phyloP scores from a whole-genome alignment of 2,797 vertebrate species.

The Echiichthys vipera region DNA sequence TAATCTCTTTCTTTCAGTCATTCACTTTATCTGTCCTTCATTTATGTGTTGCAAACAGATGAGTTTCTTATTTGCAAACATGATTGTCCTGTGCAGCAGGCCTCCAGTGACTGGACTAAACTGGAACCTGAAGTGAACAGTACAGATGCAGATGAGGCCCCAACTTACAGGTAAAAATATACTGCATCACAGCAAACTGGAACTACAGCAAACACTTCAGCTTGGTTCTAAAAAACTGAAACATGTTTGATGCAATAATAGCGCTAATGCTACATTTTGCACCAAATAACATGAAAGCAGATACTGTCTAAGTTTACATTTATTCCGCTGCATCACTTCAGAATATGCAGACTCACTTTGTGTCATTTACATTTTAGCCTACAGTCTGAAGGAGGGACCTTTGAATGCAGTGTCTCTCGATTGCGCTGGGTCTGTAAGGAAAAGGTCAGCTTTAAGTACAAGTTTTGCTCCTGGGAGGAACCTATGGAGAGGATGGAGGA shows the following conservation, averaged over 20 bases:
- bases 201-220: not conserved
- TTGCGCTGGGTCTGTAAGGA: constrained; percentile 37
- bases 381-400: constrained; percentile 26
- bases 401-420: constrained; percentile 42
- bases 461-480: constrained; percentile 21
- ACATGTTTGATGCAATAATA: too few relatives aligned
- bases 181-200: not conserved
- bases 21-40: too few relatives aligned
- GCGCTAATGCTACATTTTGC: too few relatives aligned
- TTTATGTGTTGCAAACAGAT: not conserved
- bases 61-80: not conserved
- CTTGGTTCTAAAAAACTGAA: too few relatives aligned
- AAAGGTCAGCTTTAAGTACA: constrained; percentile 21
- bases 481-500: constrained; percentile 29
- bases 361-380: not conserved
- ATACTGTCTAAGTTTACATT: too few relatives aligned
- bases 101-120: constrained; percentile 34
- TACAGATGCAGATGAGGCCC: not conserved
- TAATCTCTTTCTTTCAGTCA: constrained; percentile 4
- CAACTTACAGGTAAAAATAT: constrained; percentile 43
- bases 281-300: too few relatives aligned
- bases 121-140: constrained; percentile 36
- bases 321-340: too few relatives aligned
- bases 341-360: not conserved
- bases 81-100: constrained; percentile 2